A percentile compares a stretch with the other conserved stretches of the same genome.
phyloP scores from a whole-genome alignment of 2,113 vertebrate species.

The Psilopsiagon aurifrons region DNA sequence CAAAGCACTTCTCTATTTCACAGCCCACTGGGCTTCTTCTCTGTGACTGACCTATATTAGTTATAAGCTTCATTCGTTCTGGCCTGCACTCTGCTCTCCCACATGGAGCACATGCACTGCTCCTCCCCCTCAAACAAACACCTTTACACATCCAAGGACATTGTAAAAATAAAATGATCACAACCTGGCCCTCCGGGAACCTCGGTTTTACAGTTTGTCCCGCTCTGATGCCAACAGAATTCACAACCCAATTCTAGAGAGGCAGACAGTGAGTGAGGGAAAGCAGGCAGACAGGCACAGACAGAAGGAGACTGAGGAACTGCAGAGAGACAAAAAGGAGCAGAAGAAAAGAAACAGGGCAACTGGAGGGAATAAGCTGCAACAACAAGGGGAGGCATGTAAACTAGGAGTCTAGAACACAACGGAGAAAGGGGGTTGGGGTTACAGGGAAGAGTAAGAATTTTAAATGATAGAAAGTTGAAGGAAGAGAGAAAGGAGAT shows the following conservation, averaged over 20 bases:
- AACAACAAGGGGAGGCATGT: not conserved
- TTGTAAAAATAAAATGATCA: conserved; percentile 79
- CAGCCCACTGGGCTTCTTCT: conserved; percentile 46
- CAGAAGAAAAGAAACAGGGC: not conserved
- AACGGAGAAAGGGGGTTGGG: not conserved
- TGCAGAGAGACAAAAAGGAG: not conserved
- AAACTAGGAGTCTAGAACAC: not conserved
- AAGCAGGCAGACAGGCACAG: conserved; percentile 15
- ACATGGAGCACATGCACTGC: conserved; percentile 34
- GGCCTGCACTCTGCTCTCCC: conserved; percentile 38
- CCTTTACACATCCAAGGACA: conserved; percentile 75
- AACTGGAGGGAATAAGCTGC: not conserved
- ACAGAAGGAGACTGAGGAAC: not conserved
- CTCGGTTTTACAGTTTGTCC: conserved; percentile 62
- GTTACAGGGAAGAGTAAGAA: not conserved
- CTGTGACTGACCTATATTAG: conserved; percentile 74
- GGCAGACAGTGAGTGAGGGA: conserved; percentile 23
- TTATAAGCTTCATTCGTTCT: conserved; percentile 63
- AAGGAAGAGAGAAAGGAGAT: not conserved
- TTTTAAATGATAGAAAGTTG: not conserved
- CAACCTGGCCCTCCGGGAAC: conserved; percentile 68
- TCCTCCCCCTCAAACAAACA: conserved; percentile 71
- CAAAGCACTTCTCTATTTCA: conserved; percentile 33
- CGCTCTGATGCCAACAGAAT: conserved; percentile 33
- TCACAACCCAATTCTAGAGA: conserved; percentile 71